Base-by-base conservation (phyloP, 2,113 vertebrate genomes). In the Grallaria varia region DNA sequence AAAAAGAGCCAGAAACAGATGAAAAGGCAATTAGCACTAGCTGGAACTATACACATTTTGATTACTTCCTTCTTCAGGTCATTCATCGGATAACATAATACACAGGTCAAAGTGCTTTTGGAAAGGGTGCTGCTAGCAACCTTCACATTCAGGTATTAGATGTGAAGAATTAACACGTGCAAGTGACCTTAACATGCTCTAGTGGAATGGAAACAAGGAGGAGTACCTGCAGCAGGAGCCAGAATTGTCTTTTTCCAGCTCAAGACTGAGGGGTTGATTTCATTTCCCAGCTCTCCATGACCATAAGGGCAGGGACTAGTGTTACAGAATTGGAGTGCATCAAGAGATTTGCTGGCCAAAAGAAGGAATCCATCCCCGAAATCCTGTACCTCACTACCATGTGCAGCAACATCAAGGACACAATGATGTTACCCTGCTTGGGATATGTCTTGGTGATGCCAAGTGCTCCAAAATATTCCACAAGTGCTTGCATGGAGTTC, bases 1-100 rank as follows among this genome's bases (percentile, higher is more conserved):
- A 56, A 94, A 93, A 90, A 59, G 50, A 68, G 52, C 30, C 55
- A 94, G 80, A 85, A 95, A 67, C 76, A 89, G 74, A 84, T 72
- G 82, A 90, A 84, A 97, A 93, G 60, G 59, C 79, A 92, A 80
- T 95, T 85, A 95, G 45, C 59, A 64, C 68, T 88, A 44, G 22
- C 27, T 94, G 42, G 85, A 92, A 84, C 60, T 71, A 37, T 33
- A 56, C 11, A 31, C 18, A 42, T 83, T 95, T 81, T 88, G 75
- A 87, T 94, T 86, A 90, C 85, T 91, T 95, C 56, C 56, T 93
- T 74, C 72, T 86, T 22, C 56, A 88, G 71, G 56, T 78, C 31
- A 75, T 56, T 94, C 24, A 47, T 1, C 0, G 20, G 28, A 63
- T 56, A 80, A 83, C 28, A 44, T 28, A 85, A 90, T 21, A 82